Evolutionary conservation across 2,888 invertebrate species (phyloP), one percentile per base, ranked within the genome.

Genomic region (Lysandra bellargus): DNA sequence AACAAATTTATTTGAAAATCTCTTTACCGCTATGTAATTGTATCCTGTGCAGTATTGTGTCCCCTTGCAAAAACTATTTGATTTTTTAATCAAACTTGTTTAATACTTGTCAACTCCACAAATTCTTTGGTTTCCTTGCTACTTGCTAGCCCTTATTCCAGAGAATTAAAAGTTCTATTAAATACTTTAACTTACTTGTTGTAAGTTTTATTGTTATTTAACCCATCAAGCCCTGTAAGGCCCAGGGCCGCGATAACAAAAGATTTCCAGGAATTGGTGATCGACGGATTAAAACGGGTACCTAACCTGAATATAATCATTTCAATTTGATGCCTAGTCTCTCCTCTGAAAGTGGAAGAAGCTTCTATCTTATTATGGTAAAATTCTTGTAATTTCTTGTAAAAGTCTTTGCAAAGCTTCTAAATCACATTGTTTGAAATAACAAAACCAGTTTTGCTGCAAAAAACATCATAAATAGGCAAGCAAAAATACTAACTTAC

Each of bases 11-110:
- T 57, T 23, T 7, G 57, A 74, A 23, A 60, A 78, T n/a, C 7
- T 7, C 37, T 40, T 78, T 78, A 61, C 60, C 60, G 37, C 37
- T 60, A 37, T 17, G 17, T 80, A n/a, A 17, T 44, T 30, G 23
- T 12, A 7, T 40, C 49, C 4, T 7, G 1, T 74, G 17, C 14
- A 44, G n/a, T 64, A 1, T 64, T 23, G 64, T 60, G 9, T 69
- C 1, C 12, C 33, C 4, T 69, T 69, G 6, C 4, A 30, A 61
- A n/a, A 23, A 23, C 23, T 64, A 23, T 64, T 64, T 30, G 9
- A 53, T 53, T 53, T 64, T 61, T 57, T 23, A 60, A 60, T 60
- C 7, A 44, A 44, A 44, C 44, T 44, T 44, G 9, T 44, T 44
- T 44, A 9, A 44, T 6, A 6, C 9, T 12, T 12, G 5, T 6